Conservation (phyloP, 1,140 invertebrate species). For the Bemisia tabaci region DNA sequence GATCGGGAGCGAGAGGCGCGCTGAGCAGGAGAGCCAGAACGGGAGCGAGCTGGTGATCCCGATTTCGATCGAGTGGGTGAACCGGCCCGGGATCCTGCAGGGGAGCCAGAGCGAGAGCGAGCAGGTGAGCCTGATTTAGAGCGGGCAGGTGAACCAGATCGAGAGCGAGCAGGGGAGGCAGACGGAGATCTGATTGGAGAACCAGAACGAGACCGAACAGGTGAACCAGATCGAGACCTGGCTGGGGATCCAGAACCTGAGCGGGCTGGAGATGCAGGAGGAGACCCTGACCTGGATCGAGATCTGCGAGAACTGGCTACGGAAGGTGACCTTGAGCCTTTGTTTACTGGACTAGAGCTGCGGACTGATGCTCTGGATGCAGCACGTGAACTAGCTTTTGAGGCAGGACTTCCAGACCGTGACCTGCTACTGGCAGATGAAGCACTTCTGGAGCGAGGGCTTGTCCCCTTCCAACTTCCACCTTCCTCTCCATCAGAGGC, state of each 20-base stretch:
- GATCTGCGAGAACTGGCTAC: conserved; percentile 3
- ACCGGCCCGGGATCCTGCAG: neutral
- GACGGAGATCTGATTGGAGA: conserved; percentile 3
- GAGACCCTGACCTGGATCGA: neutral
- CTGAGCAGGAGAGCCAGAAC: conserved; percentile 8
- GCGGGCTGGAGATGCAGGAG: neutral
- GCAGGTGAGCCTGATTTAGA: conserved; percentile 15
- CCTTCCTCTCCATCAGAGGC: neutral
- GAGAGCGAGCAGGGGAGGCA: neutral
- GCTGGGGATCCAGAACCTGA: conserved; percentile 13
- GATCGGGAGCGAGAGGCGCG: conserved; percentile 1
- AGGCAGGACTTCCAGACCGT: neutral
- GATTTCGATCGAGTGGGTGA: conserved; percentile 6
- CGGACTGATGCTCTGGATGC: neutral
- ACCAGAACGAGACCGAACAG: neutral
- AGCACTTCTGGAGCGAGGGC: neutral
- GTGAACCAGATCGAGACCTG: conserved; percentile 11
- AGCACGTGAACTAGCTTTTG: neutral
- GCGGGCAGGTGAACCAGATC: neutral
- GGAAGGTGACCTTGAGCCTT: conserved; percentile 10
- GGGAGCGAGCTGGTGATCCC: conserved; percentile 12
- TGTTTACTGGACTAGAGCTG: neutral
- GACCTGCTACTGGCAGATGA: neutral
- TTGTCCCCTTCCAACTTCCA: neutral
- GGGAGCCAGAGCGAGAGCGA: conserved; percentile 10